phyloP scores from a whole-genome alignment of 1,140 invertebrate genomes.

The Zaprionus taronus region DNA sequence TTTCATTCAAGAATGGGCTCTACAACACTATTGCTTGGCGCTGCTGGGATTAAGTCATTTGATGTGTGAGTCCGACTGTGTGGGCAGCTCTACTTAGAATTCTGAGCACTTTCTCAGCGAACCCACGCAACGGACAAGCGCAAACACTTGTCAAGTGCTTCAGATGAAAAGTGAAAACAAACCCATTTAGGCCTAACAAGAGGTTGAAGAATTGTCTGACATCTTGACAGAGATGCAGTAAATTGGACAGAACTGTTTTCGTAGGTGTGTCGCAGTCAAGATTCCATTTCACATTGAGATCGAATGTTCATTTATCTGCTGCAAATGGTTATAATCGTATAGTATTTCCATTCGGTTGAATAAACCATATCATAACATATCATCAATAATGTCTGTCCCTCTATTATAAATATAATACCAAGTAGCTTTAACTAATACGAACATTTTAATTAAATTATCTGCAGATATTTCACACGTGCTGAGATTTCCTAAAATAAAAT shows the following conservation, averaged over 20 bases:
- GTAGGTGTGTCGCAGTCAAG: not conserved
- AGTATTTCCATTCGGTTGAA: not conserved
- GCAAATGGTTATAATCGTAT: not conserved
- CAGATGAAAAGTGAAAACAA: constrained; percentile 64
- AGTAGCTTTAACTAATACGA: not conserved
- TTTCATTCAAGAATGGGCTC: constrained; percentile 71
- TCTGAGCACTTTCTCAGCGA: constrained; percentile 62
- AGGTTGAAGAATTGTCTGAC: constrained; percentile 7
- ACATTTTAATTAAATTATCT: constrained; percentile 51
- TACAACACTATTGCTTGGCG: constrained; percentile 17
- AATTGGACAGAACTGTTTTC: not conserved
- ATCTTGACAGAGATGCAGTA: not conserved
- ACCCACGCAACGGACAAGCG: constrained; percentile 53
- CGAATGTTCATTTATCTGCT: not conserved
- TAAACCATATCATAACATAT: not conserved
- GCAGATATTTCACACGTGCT: constrained; percentile 26
- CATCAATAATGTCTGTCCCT: not conserved
- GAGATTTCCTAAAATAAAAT: constrained; percentile 40
- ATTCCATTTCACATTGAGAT: not conserved
- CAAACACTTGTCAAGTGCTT: constrained; percentile 40
- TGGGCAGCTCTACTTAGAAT: constrained; percentile 55
- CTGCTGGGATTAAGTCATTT: constrained; percentile 64
- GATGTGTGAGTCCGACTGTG: constrained; percentile 15
- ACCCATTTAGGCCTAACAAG: constrained; percentile 7
- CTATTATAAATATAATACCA: not conserved